Evolutionary conservation across 2,888 invertebrate species (phyloP).

Genomic region (Blera fallax): DNA sequence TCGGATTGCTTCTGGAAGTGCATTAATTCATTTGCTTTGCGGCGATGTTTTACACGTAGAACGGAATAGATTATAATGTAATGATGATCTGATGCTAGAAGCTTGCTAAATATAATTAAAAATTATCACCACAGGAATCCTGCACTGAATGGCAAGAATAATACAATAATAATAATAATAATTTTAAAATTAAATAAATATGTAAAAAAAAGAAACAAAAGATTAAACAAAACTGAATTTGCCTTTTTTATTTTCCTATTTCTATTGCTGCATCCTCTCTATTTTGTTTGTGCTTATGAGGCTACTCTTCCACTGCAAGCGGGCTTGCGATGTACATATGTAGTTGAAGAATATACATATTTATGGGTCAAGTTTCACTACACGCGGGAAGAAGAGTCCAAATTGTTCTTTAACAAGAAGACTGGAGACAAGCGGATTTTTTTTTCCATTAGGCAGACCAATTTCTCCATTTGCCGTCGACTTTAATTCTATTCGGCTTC

Average conservation of each 20-base stretch:
- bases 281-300: no score
- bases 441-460: no score
- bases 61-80: not conserved
- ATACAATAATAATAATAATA: slow-evolving; percentile 47
- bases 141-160: slow-evolving; percentile 49
- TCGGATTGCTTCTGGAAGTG: slow-evolving; percentile 36
- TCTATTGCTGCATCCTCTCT: not conserved
- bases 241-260: not conserved
- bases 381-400: no score
- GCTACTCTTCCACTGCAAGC: no score
- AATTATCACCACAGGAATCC: slow-evolving; percentile 39
- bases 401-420: no score
- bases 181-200: slow-evolving; percentile 60
- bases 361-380: no score
- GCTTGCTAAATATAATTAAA: slow-evolving; percentile 31
- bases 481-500: no score
- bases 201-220: slow-evolving; percentile 53
- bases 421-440: no score
- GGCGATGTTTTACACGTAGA: slow-evolving; percentile 10
- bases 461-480: no score
- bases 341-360: no score
- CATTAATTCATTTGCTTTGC: slow-evolving; percentile 29
- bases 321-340: no score
- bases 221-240: not conserved
- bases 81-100: slow-evolving; percentile 3